A percentile compares a stretch with the other conserved stretches of the same genome.
phyloP scores from a whole-genome alignment of 2,888 invertebrate genomes.

The Conops quadrifasciatus region DNA sequence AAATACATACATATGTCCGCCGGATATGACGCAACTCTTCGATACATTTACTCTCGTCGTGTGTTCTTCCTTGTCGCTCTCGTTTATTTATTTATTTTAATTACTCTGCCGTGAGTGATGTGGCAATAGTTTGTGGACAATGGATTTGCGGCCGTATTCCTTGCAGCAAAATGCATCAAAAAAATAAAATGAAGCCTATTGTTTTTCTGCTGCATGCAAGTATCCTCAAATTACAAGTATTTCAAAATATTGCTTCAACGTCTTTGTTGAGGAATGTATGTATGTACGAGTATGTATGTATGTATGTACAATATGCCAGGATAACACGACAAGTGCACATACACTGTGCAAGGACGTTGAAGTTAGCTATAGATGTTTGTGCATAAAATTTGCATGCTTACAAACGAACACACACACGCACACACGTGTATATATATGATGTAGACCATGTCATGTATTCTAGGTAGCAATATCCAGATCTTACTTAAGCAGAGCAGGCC shows the following conservation, averaged over 20 bases:
- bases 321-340: too few relatives aligned
- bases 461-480: too few relatives aligned
- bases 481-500: too few relatives aligned
- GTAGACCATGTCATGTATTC: slow-evolving; percentile 1
- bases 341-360: too few relatives aligned
- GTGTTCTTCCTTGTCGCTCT: slow-evolving; percentile 19
- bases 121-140: not conserved
- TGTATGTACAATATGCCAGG: too few relatives aligned
- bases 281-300: too few relatives aligned
- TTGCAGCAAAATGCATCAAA: not conserved
- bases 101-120: too few relatives aligned
- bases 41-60: not conserved
- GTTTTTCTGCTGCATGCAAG: too few relatives aligned
- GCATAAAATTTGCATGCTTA: not conserved
- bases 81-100: slow-evolving; percentile 8
- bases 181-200: too few relatives aligned
- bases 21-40: not conserved
- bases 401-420: not conserved
- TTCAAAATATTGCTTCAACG: too few relatives aligned
- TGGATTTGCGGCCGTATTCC: not conserved
- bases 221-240: too few relatives aligned
- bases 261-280: too few relatives aligned
- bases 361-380: not conserved
- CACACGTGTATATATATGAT: not conserved
- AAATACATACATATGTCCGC: not conserved